Percentiles rank a stretch among this genome's conserved stretches.
These are phyloP conservation scores for Scelioninae gen. 2 DNA, from an alignment of 2,888 invertebrate genomes.

Conservation along the genomic window DNA sequence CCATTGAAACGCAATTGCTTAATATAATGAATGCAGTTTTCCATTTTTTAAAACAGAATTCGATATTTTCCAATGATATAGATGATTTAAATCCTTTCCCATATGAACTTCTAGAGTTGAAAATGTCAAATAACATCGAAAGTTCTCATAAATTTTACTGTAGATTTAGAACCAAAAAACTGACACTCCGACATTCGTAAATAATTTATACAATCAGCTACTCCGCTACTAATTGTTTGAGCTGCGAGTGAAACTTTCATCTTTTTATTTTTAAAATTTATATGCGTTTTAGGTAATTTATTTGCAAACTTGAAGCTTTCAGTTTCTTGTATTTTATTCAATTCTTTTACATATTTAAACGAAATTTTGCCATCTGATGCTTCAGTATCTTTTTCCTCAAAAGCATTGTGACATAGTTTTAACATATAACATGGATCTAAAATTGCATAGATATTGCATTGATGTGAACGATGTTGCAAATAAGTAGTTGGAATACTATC, in stretches of 20 bases:
- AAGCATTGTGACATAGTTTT: conserved; percentile 29
- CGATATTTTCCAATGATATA: not conserved
- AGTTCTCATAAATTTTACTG: conserved; percentile 57
- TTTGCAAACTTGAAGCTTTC: conserved; percentile 51
- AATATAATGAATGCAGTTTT: conserved; percentile 1
- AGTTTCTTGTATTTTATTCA: conserved; percentile 25
- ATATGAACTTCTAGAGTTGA: conserved; percentile 59
- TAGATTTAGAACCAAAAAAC: conserved; percentile 59
- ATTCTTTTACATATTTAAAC: conserved; percentile 18
- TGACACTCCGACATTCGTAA: conserved; percentile 14
- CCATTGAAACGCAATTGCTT: too few species aligned
- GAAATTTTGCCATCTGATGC: conserved; percentile 22
- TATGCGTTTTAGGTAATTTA: conserved; percentile 34
- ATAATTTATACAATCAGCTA: conserved; percentile 62
- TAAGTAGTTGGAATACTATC: not conserved
- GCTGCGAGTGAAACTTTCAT: conserved; percentile 57
- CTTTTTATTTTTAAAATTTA: conserved; percentile 47
- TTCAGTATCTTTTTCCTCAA: conserved; percentile 16
- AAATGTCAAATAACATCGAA: conserved; percentile 60
- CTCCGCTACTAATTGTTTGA: conserved; percentile 62
- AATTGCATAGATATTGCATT: conserved; percentile 23
- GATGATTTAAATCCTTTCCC: conserved; percentile 61
- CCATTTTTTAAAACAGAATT: conserved; percentile 4
- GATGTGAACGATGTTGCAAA: conserved; percentile 25
- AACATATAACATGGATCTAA: conserved; percentile 43